phyloP scores from a whole-genome alignment of 2,797 vertebrate species.

The Intellagama lesueurii region DNA sequence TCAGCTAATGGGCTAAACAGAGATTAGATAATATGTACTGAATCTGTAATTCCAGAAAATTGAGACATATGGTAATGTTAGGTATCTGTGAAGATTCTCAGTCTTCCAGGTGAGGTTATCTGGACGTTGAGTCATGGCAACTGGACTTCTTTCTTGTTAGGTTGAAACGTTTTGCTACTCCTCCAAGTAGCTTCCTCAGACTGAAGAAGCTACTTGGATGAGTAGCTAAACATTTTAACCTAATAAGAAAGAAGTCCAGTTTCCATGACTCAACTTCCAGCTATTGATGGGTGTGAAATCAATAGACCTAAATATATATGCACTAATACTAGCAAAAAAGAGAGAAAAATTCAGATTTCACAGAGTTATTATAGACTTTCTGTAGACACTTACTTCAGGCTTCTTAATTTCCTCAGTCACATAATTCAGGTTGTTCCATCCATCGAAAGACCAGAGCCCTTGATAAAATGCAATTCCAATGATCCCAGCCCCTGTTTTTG shows the following conservation, averaged over 20 bases:
- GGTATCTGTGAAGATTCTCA: too few relatives aligned
- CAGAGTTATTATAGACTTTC: neutral
- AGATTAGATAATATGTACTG: neutral
- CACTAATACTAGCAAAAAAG: neutral
- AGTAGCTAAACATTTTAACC: too few relatives aligned
- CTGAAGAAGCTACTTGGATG: too few relatives aligned
- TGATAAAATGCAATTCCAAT: slow-evolving; percentile 90
- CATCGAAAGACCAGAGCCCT: slow-evolving; percentile 91
- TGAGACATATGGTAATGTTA: neutral
- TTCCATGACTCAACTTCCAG: too few relatives aligned
- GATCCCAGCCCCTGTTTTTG: slow-evolving; percentile 72
- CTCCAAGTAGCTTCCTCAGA: too few relatives aligned
- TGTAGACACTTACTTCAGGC: slow-evolving; percentile 81
- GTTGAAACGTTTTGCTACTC: too few relatives aligned
- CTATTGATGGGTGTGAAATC: neutral
- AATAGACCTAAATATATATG: neutral
- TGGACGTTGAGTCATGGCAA: too few relatives aligned
- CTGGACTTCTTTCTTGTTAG: too few relatives aligned
- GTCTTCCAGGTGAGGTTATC: too few relatives aligned
- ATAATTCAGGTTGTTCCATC: slow-evolving; percentile 91
- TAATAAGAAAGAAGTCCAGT: too few relatives aligned
- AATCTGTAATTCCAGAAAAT: neutral
- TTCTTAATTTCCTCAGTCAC: slow-evolving; percentile 88
- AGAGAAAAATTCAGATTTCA: neutral
- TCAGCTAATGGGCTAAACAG: neutral